A percentile compares a stretch with the other conserved stretches of the same genome.
Evolutionary conservation across 2,113 vertebrate genomes (phyloP).

Genomic region (Arvicanthis niloticus): DNA sequence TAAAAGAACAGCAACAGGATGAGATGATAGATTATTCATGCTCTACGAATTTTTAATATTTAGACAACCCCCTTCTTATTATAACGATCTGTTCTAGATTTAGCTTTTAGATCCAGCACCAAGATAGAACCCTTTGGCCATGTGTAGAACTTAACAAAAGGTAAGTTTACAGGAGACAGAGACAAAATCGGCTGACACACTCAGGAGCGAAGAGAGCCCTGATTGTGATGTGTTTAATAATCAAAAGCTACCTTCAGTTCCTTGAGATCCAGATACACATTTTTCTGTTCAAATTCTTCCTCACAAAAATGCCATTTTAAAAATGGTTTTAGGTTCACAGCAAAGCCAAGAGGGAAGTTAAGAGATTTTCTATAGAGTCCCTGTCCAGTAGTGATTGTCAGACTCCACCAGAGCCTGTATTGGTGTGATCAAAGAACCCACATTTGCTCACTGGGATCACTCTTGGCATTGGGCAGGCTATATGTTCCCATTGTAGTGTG

Average conservation of each 20-base stretch:
- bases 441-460: neutral
- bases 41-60: neutral
- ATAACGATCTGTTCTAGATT: neutral
- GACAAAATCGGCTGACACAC: neutral
- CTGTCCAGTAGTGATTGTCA: neutral
- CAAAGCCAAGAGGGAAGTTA: neutral
- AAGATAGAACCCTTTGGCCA: neutral
- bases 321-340: neutral
- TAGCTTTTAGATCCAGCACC: neutral
- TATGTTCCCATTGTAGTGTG: neutral
- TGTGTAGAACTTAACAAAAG: neutral
- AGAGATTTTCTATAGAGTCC: neutral
- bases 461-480: neutral
- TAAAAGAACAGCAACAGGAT: neutral
- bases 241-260: slow-evolving; percentile 20
- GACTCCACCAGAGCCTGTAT: neutral
- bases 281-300: neutral
- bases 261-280: neutral
- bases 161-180: neutral
- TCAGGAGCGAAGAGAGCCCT: neutral
- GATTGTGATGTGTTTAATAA: neutral
- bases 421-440: neutral
- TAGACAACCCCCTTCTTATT: slow-evolving; percentile 28
- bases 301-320: neutral
- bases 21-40: neutral